These are phyloP conservation scores for Hirtodrosophila duncani DNA, from an alignment of 2,888 invertebrate genomes.

Conservation along the genomic window DNA sequence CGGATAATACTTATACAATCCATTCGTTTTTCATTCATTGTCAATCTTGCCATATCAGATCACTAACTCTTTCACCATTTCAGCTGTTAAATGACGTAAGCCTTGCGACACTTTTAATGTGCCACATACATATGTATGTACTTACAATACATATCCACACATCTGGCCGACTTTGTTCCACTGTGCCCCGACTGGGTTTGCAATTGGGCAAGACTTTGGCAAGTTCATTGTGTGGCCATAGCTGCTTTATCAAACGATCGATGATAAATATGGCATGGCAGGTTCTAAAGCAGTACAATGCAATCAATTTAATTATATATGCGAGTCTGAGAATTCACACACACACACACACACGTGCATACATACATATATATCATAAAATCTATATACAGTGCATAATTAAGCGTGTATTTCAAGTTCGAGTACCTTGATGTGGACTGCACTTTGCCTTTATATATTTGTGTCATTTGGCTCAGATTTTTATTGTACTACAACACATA, in stretches of 20 bases:
- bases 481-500: slow-evolving; percentile 12
- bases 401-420: slow-evolving; percentile 40
- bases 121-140: too few relatives aligned
- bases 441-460: slow-evolving; percentile 37
- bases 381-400: not conserved
- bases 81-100: too few relatives aligned
- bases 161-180: too few relatives aligned
- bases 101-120: too few relatives aligned
- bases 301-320: slow-evolving; percentile 3
- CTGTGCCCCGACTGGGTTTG: slow-evolving; percentile 3
- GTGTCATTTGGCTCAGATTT: slow-evolving; percentile 39
- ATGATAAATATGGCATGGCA: slow-evolving; percentile 42
- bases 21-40: too few relatives aligned
- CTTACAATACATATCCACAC: too few relatives aligned
- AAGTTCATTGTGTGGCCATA: slow-evolving; percentile 21
- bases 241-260: slow-evolving; percentile 51
- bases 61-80: too few relatives aligned
- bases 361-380: slow-evolving; percentile 1
- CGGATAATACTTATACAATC: too few relatives aligned
- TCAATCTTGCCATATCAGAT: too few relatives aligned
- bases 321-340: slow-evolving; percentile 4
- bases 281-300: slow-evolving; percentile 27
- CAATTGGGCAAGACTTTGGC: slow-evolving; percentile 2
- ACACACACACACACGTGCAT: not conserved
- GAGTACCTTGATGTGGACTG: slow-evolving; percentile 21